phyloP scores from a whole-genome alignment of 2,113 vertebrate genomes.

The Reinhardtius hippoglossoides region DNA sequence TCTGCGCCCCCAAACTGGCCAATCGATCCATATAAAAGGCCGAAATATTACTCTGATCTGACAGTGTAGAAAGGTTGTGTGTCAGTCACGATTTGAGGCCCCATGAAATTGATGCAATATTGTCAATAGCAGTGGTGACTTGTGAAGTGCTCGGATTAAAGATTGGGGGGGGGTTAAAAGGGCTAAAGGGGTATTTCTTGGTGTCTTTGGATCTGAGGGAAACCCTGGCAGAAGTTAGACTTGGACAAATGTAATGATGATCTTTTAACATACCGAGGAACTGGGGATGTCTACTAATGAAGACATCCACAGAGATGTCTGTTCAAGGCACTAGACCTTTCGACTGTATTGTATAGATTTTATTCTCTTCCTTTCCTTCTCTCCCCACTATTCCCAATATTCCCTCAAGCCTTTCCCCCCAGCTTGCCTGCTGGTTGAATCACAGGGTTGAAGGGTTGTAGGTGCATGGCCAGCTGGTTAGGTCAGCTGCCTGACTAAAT shows the following conservation, averaged over 20 bases:
- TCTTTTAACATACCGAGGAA: background rate
- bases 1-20: slow-evolving; percentile 68
- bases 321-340: slow-evolving; percentile 51
- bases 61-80: slow-evolving; percentile 83
- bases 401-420: slow-evolving; percentile 24
- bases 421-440: slow-evolving; percentile 38
- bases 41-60: slow-evolving; percentile 84
- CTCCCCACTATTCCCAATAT: slow-evolving; percentile 33
- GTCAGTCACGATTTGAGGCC: slow-evolving; percentile 79
- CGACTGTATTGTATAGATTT: slow-evolving; percentile 63
- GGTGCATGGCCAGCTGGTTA: slow-evolving; percentile 33
- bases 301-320: slow-evolving; percentile 46
- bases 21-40: slow-evolving; percentile 82
- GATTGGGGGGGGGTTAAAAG: slow-evolving; percentile 9
- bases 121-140: slow-evolving; percentile 76
- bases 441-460: slow-evolving; percentile 47
- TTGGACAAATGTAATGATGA: background rate
- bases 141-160: slow-evolving; percentile 30
- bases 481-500: slow-evolving; percentile 38
- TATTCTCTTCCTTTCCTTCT: slow-evolving; percentile 24
- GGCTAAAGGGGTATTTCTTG: slow-evolving; percentile 16
- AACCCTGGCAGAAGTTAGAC: slow-evolving; percentile 1
- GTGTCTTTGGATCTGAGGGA: slow-evolving; percentile 9
- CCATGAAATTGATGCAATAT: slow-evolving; percentile 79
- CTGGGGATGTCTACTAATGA: slow-evolving; percentile 33